Base-by-base conservation (phyloP, 2,797 vertebrate species). In the Spinus olivaceus region DNA sequence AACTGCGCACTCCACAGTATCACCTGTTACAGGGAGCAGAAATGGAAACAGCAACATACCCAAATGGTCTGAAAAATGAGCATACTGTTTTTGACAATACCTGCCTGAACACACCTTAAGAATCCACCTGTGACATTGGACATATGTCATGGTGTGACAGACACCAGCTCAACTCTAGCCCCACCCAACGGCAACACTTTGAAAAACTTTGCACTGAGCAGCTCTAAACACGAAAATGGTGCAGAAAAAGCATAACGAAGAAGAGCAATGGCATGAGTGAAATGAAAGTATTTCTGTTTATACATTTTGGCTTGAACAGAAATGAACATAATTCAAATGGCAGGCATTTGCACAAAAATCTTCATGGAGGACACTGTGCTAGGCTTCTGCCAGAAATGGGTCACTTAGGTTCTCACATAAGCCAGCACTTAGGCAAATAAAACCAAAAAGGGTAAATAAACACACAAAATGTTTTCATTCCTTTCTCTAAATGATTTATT, bases 401-500 rank as follows among this genome's bases (percentile, higher is more conserved):
- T 65, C 63, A 82, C 23, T 65, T 37, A 70, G 5, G 16, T 67
- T 76, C 46, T 30, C 46, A 80, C 21, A 41, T n/a, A 66, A 87
- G 9, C 18, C 4, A 80, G 41, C 35, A 76, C 5, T 74, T 51
- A 64, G 33, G 35, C 28, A 71, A 71, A 80, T 54, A 78, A 76
- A 64, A 80, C 88, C 3, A 39, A 50, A 69, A 50, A 57, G 49
- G 12, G 66, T 41, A 86, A 92, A 90, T 42, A 95, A 89, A 77
- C 18, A 74, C 33, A 65, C 14, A 46, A 66, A 60, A 69, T 64
- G 22, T 42, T 74, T 77, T 81, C 74, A 76, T 88, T 44, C 84
- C 86, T 91, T 76, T 86, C 83, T 73, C 63, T 63, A 96, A 95
- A 92, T 86, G 92, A 97, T 93, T 94, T 95, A 93, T 89, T 65